Evolutionary conservation across 2,797 vertebrate genomes (phyloP), one percentile per base, ranked within the genome.

Genomic region (Spheniscus humboldti): DNA sequence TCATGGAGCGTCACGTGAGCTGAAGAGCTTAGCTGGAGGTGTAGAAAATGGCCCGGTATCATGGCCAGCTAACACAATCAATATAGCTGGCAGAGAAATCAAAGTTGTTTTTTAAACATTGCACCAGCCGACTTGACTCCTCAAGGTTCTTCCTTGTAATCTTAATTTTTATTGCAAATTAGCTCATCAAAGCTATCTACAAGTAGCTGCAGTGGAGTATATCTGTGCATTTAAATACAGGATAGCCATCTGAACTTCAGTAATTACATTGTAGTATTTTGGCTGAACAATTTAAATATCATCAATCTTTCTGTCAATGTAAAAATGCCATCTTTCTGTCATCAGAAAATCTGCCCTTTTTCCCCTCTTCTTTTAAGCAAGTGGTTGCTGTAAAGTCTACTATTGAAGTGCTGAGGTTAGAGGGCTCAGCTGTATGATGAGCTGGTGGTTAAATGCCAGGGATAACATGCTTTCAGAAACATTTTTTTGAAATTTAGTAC

Each of bases 391-490:
- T 94, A 24, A 84, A 86, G 39, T 71, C 63, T 81, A 8, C 57
- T 63, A 24, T 62, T 92, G 92, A 78, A 71, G 33, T 83, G 85
- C 76, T 47, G 86, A 91, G 94, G 96, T 87, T 83, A 92, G 90
- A 93, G 83, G 69, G 43, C 84, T 93, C n/a, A 75, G 96, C 66
- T 86, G 12, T 27, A 9, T 68, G 96, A 91, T 63, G 69, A 64
- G 41, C 75, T 78, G 33, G 59, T 95, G 62, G 64, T 79, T 94
- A 92, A 93, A 93, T 92, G 78, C 72, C 67, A 45, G 78, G 57
- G 67, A 85, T 93, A 95, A 64, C 71, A 39, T 85, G n/a, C 73
- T 97, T 94, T 87, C 59, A 82, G 57, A 92, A 95, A 48, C 11
- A 5, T 15, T 45, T 27, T 94, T 92, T 94, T 17, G 63, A 86